phyloP scores from a whole-genome alignment of 2,113 vertebrate species.

The Cyprinodon brontotheroides region DNA sequence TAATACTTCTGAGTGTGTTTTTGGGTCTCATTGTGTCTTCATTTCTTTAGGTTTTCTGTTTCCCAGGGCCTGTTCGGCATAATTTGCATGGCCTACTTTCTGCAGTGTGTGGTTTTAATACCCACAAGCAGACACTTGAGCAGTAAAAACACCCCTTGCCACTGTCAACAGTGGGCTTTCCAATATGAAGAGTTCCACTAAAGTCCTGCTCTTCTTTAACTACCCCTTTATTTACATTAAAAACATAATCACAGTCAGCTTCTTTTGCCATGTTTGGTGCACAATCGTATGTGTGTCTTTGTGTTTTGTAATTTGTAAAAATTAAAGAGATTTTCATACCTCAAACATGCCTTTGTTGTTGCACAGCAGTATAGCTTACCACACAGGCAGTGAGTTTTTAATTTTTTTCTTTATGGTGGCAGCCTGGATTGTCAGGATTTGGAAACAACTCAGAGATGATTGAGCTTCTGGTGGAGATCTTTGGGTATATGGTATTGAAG shows the following conservation, averaged over 20 bases:
- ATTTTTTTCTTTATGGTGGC: too few relatives aligned
- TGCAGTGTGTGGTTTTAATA: constrained; percentile 62
- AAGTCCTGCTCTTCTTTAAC: constrained; percentile 39
- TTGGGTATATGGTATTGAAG: too few relatives aligned
- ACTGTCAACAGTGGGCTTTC: constrained; percentile 49
- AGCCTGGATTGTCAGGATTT: too few relatives aligned
- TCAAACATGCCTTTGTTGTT: too few relatives aligned
- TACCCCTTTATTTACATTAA: neutral
- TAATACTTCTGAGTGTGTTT: constrained; percentile 44
- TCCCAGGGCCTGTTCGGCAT: constrained; percentile 57
- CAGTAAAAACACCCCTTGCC: constrained; percentile 64
- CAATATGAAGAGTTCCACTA: constrained; percentile 67
- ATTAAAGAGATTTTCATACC: too few relatives aligned
- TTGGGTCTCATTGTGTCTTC: constrained; percentile 38
- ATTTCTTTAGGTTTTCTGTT: constrained; percentile 42
- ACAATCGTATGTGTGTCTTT: too few relatives aligned
- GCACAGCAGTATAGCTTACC: too few relatives aligned
- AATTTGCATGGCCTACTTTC: constrained; percentile 80
- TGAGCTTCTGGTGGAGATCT: too few relatives aligned
- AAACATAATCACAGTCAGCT: too few relatives aligned
- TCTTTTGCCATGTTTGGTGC: neutral
- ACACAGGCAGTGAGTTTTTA: too few relatives aligned
- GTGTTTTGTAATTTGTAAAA: too few relatives aligned
- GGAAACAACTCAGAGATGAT: too few relatives aligned
- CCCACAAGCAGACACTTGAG: constrained; percentile 68